Base-by-base conservation (phyloP, 2,888 invertebrate species). In the Dione vanillae region DNA sequence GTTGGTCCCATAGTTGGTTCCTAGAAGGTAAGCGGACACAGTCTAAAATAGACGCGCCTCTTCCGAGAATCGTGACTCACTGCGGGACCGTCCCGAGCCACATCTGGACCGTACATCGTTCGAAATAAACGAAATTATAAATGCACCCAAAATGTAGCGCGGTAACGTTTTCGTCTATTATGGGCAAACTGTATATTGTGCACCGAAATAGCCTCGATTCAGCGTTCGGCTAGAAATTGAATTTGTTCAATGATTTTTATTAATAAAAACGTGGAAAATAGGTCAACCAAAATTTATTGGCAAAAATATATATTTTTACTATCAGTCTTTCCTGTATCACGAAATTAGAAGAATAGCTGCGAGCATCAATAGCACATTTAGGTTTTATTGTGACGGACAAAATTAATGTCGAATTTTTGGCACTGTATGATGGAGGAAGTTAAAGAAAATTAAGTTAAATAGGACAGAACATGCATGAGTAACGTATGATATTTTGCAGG, bases 1-100 rank as follows among this genome's bases (percentile, higher is more conserved):
- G 91, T 92, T 91, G 92, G 92, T 92, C 92, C 85, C 91, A 84
- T 81, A 82, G 80, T 67, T 85, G 85, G 83, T 92, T 92, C 92
- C 89, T 89, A 93, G 93, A 93, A 93, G 88, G 92, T 90, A 91
- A 91, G 91, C 92, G 92, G 91, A 92, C 92, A 89, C 92, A 90
- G 84, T 87, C 89, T 88, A 90, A 92, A 92, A 92, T 92, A 92
- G 91, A 88, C 85, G 80, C 87, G 88, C 89, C 87, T 86, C 90
- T 92, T 92, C 92, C 88, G 88, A 89, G 91, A 88, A 87, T 78
- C 81, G 81, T 93, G 92, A 92, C 72, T 92, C 92, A 92, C 76
- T 71, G 74, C 87, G 88, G 90, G 89, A 89, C 88, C 79, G 88
- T 85, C 88, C 88, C 82, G 82, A 79, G 80, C 83, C 89, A 86